Base-by-base conservation (phyloP, 2,888 invertebrate genomes). In the Eupithecia abbreviata region DNA sequence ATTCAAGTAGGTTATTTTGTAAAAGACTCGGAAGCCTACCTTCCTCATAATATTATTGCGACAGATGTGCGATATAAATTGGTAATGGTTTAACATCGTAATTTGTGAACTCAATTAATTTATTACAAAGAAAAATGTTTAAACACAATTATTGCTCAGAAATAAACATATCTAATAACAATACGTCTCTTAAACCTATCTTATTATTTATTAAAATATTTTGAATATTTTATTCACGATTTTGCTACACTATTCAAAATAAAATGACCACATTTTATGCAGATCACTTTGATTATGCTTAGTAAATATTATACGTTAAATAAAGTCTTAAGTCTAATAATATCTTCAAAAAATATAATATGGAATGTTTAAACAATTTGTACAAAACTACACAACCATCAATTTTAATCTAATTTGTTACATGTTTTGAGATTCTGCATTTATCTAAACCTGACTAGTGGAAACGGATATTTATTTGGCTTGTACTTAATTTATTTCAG, bases 381-480 rank as follows among this genome's bases (percentile, higher is more conserved):
- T 77, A 81, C 75, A 67, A 69, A 69, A 51, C 79, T 79, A 80
- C 84, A 88, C 85, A 89, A 88, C 85, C 85, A 72, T 30, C 55
- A 72, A 78, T n/a, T 30, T 74, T 75, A 73, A 30, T 76, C 74
- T 84, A 83, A 77, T 71, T 73, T 68, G 7, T 68, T n/a, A 67
- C n/a, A 76, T 45, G 41, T 79, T 76, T 83, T 84, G 83, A 84
- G 81, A 82, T 81, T 84, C 79, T 81, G 81, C 72, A 80, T 73
- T 79, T 84, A n/a, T 81, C 30, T 62, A 83, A 76, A 79, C 77
- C 80, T 89, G 90, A 90, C 90, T 90, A 90, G 90, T 84, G 83
- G 83, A 81, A 84, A 82, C 79, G 82, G 82, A 67, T 71, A 45
- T 15, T 15, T 49, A 66, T 73, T 67, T 65, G 43, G 43, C 58